A percentile compares a stretch with the other conserved stretches of the same genome.
phyloP scores from a whole-genome alignment of 2,888 invertebrate genomes.

The Drosophila prostipennis region DNA sequence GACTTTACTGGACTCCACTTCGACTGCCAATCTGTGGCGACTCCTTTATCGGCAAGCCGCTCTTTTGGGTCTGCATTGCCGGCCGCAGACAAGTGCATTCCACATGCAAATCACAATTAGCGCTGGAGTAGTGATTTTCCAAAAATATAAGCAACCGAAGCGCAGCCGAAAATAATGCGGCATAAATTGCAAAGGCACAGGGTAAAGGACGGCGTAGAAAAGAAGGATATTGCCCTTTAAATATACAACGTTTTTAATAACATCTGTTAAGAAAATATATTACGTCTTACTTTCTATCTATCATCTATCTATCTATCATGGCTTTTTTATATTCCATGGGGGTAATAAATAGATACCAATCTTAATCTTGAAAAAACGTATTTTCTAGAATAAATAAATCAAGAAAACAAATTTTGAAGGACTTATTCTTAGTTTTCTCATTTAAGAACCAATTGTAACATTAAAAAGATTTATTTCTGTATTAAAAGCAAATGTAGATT shows the following conservation, averaged over 20 bases:
- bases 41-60: constrained; percentile 33
- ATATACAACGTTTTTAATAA: too few species aligned
- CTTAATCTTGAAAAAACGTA: too few species aligned
- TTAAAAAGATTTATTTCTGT: too few species aligned
- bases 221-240: too few species aligned
- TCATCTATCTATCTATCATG: not conserved
- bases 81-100: constrained; percentile 42
- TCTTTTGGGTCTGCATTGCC: constrained; percentile 10
- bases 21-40: constrained; percentile 37
- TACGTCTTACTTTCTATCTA: not conserved
- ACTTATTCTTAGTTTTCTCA: too few species aligned
- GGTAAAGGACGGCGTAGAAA: not conserved
- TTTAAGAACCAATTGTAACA: too few species aligned
- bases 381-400: too few species aligned
- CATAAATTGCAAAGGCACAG: constrained; percentile 3
- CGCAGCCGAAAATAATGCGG: constrained; percentile 11
- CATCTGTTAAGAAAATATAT: too few species aligned
- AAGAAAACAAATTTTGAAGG: too few species aligned
- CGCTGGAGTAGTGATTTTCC: constrained; percentile 19
- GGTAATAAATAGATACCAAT: too few species aligned
- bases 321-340: too few species aligned
- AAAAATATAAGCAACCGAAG: constrained; percentile 16
- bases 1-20: constrained; percentile 7
- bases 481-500: too few species aligned
- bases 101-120: constrained; percentile 43